A percentile compares a stretch with the other conserved stretches of the same genome.
Evolutionary conservation across 2,888 invertebrate species (phyloP).

Genomic region (Chrysolina haemoptera): DNA sequence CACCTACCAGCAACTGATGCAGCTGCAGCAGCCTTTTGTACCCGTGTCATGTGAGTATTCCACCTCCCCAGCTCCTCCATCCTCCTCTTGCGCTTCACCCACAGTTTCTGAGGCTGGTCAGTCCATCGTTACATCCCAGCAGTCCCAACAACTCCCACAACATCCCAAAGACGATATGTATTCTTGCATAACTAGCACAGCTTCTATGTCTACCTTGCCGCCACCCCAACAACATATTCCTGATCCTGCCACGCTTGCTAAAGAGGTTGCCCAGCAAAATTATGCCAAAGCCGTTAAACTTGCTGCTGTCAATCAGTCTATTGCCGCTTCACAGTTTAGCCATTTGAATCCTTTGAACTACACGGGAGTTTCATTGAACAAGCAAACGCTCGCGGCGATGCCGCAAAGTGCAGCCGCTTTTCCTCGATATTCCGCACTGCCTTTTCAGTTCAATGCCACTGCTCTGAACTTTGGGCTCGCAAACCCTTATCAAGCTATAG

Average conservation of each 20-base stretch:
- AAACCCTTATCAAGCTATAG: constrained; percentile 67
- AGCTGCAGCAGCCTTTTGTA: constrained; percentile 95
- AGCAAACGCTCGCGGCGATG: constrained; percentile 71
- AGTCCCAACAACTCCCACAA: constrained; percentile 53
- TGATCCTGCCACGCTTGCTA: constrained; percentile 80
- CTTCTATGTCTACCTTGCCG: constrained; percentile 40
- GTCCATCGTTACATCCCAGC: constrained; percentile 60
- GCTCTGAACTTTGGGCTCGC: constrained; percentile 61
- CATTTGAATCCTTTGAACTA: constrained; percentile 78
- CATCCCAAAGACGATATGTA: constrained; percentile 62
- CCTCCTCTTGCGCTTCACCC: constrained; percentile 62
- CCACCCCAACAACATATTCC: constrained; percentile 63
- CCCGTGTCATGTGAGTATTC: constrained; percentile 99
- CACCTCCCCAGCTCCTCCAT: constrained; percentile 76
- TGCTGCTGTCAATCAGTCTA: constrained; percentile 69
- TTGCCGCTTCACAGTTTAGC: constrained; percentile 46
- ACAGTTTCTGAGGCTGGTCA: constrained; percentile 63
- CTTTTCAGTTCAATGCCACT: constrained; percentile 61
- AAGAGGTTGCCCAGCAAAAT: constrained; percentile 88
- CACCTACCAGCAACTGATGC: constrained; percentile 96
- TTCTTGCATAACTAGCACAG: constrained; percentile 52
- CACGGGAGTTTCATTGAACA: constrained; percentile 81
- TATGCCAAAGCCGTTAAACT: constrained; percentile 83
- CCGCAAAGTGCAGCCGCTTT: constrained; percentile 64
- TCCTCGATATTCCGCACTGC: constrained; percentile 63